These are phyloP conservation scores for Esox masquinongy DNA, from an alignment of 2,797 vertebrate species.

Conservation along the genomic window DNA sequence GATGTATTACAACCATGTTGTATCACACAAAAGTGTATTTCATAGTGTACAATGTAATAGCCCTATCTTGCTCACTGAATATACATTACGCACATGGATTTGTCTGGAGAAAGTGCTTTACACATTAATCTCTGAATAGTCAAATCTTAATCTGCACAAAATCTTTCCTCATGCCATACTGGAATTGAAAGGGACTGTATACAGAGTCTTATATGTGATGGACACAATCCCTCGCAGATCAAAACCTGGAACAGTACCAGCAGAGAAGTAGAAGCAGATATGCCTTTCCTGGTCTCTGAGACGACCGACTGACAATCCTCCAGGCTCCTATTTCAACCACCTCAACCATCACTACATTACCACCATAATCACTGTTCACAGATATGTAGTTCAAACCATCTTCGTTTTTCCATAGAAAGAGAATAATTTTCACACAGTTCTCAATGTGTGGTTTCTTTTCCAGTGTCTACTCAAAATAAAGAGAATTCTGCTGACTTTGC, in stretches of 20 bases:
- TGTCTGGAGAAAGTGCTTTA: not conserved
- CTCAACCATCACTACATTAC: conserved; percentile 49
- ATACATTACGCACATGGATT: not conserved
- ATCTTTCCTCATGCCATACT: conserved; percentile 18
- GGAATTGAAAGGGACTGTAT: conserved; percentile 25
- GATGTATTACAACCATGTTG: not conserved
- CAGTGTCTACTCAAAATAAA: conserved; percentile 58
- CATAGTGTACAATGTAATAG: not conserved
- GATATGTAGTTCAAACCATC: conserved; percentile 40
- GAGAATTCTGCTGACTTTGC: conserved; percentile 52
- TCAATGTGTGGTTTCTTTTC: conserved; percentile 46
- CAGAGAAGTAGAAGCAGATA: conserved; percentile 50
- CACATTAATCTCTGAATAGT: not conserved
- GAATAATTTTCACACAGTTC: conserved; percentile 52
- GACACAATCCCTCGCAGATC: conserved; percentile 37
- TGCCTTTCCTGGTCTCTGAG: conserved; percentile 55
- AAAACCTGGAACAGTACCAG: conserved; percentile 47
- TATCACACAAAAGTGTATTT: not conserved
- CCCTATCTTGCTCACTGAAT: not conserved
- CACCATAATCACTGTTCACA: conserved; percentile 53
- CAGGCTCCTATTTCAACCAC: conserved; percentile 63
- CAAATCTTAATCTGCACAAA: conserved; percentile 18
- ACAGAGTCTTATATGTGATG: conserved; percentile 43
- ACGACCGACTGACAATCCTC: conserved; percentile 44
- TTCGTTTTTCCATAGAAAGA: conserved; percentile 55